Evolutionary conservation across 2,888 invertebrate species (phyloP).

Genomic region (Rambutsinella grinnellia): DNA sequence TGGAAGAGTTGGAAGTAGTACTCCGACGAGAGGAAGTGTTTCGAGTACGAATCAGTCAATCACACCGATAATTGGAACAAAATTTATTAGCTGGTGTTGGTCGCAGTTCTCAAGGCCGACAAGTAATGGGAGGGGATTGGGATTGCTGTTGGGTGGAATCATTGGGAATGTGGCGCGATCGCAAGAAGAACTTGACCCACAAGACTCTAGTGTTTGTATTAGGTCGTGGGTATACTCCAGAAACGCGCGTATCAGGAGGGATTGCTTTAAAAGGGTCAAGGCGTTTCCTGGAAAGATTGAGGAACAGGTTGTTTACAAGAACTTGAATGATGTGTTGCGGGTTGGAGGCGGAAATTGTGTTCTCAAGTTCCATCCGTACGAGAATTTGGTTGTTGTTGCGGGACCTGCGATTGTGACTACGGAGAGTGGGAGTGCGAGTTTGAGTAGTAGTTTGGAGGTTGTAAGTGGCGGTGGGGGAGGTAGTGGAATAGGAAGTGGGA

Average conservation of each 20-base stretch:
- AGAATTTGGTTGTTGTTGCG: constrained; percentile 88
- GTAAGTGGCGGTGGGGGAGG: not conserved
- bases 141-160: constrained; percentile 21
- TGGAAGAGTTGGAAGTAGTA: not conserved
- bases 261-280: constrained; percentile 61
- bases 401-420: constrained; percentile 67
- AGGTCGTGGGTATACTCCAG: constrained; percentile 72
- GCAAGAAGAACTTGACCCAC: constrained; percentile 10
- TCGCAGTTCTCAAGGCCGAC: constrained; percentile 61
- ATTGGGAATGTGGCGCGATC: constrained; percentile 6
- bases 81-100: constrained; percentile 66
- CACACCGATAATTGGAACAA: constrained; percentile 62
- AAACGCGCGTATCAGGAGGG: constrained; percentile 79
- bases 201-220: constrained; percentile 39
- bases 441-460: not conserved
- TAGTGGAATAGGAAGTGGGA: not conserved
- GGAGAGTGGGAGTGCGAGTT: not conserved
- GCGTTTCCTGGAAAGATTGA: constrained; percentile 78
- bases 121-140: not conserved
- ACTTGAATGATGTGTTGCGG: constrained; percentile 16
- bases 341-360: constrained; percentile 74
- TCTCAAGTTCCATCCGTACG: constrained; percentile 90
- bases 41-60: constrained; percentile 9
- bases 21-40: not conserved
- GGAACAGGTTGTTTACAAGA: constrained; percentile 74